Evolutionary conservation across 2,797 vertebrate genomes (phyloP).

Genomic region (Scolopax rusticola): DNA sequence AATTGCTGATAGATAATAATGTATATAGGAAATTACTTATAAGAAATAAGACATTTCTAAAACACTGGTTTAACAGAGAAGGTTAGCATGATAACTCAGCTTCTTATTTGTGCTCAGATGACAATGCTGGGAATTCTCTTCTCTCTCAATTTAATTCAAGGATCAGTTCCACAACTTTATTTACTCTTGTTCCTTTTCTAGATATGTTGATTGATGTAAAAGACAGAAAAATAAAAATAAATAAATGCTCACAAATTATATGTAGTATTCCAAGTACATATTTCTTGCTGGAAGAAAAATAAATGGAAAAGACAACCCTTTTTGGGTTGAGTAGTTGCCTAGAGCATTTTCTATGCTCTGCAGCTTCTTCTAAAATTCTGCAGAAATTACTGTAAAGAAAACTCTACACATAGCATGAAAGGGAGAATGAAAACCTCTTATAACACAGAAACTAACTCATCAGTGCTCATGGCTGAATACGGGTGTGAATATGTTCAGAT

Average conservation of each 20-base stretch:
- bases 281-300: not conserved
- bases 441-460: not conserved
- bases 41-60: not conserved
- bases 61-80: not conserved
- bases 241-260: not conserved
- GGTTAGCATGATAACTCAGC: not conserved
- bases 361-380: not conserved
- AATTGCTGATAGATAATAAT: not conserved
- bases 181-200: not conserved
- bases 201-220: not conserved
- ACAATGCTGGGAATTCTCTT: not conserved
- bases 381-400: not conserved
- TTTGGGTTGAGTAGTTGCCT: not conserved
- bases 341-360: not conserved
- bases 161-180: conserved; percentile 16
- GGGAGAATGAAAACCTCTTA: not conserved
- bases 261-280: not conserved
- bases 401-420: not conserved
- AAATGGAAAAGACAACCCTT: not conserved
- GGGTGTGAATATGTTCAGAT: not conserved
- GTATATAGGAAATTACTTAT: not conserved
- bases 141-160: not conserved
- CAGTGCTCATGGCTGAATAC: fast-evolving
- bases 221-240: not conserved
- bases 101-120: not conserved